Conservation (phyloP, 2,113 vertebrate species). For the Smithornis capensis region DNA sequence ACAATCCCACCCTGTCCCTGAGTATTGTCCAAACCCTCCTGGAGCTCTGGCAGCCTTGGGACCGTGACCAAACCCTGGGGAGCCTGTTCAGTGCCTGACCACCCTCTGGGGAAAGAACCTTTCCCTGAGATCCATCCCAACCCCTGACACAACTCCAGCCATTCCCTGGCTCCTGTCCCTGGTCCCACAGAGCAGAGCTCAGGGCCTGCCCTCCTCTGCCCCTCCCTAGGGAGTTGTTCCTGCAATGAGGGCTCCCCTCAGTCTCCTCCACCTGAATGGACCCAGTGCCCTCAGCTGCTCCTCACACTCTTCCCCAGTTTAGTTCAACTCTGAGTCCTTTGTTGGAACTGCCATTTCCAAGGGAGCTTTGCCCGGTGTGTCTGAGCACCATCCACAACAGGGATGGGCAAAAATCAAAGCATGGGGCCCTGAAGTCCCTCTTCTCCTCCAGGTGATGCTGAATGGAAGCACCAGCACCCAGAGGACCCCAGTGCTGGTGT, state of each 20-base stretch:
- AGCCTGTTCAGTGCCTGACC: not conserved
- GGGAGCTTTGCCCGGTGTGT: not conserved
- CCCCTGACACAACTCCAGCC: not conserved
- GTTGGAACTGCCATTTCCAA: not conserved
- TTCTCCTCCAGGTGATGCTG: not conserved
- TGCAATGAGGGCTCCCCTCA: not conserved
- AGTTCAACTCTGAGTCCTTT: fast-evolving
- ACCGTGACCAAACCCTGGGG: not conserved
- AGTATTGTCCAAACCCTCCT: not conserved
- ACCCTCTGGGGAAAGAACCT: not conserved
- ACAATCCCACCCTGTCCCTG: not conserved
- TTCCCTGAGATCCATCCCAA: not conserved
- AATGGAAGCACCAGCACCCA: not conserved
- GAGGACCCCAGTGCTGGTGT: not conserved
- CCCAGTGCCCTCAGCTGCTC: not conserved
- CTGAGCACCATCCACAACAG: not conserved
- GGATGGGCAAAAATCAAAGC: not conserved
- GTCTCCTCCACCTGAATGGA: not conserved
- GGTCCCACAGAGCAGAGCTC: not conserved
- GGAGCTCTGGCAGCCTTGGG: not conserved
- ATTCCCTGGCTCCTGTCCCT: not conserved
- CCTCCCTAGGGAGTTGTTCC: not conserved
- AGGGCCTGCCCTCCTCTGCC: not conserved
- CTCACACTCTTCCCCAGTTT: not conserved
- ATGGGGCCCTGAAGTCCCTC: not conserved